Percentiles rank a stretch among this genome's conserved stretches.
These are phyloP conservation scores for Chlorodrepanis virens DNA, from an alignment of 2,113 vertebrate genomes.

Conservation along the genomic window DNA sequence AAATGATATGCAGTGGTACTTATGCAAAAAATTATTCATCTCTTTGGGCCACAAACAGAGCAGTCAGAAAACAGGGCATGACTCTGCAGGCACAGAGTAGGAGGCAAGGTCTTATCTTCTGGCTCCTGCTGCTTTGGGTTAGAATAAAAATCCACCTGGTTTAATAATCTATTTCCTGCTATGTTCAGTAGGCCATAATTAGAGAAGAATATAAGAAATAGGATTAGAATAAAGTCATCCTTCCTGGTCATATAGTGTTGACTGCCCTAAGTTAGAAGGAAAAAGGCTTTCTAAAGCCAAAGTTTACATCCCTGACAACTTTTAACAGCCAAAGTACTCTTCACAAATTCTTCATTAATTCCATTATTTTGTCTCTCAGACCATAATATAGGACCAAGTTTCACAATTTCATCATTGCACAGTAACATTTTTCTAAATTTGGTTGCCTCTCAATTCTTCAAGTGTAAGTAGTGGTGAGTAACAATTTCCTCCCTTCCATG, in stretches of 20 bases:
- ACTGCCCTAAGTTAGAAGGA: neutral
- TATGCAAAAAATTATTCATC: neutral
- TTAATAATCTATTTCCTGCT: neutral
- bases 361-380: neutral
- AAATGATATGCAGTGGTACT: neutral
- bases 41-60: neutral
- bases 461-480: neutral
- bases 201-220: neutral
- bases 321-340: neutral
- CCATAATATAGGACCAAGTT: neutral
- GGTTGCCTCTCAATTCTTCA: neutral
- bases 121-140: neutral
- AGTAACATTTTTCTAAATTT: neutral
- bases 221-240: neutral
- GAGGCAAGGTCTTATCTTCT: neutral
- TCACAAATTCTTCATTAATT: neutral
- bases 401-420: neutral
- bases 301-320: neutral
- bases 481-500: neutral
- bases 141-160: neutral
- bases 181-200: neutral
- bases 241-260: neutral
- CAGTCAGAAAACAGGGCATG: neutral
- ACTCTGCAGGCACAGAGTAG: neutral
- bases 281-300: neutral